Evolutionary conservation across 2,888 invertebrate species (phyloP).

Genomic region (Mythimna ferrago): DNA sequence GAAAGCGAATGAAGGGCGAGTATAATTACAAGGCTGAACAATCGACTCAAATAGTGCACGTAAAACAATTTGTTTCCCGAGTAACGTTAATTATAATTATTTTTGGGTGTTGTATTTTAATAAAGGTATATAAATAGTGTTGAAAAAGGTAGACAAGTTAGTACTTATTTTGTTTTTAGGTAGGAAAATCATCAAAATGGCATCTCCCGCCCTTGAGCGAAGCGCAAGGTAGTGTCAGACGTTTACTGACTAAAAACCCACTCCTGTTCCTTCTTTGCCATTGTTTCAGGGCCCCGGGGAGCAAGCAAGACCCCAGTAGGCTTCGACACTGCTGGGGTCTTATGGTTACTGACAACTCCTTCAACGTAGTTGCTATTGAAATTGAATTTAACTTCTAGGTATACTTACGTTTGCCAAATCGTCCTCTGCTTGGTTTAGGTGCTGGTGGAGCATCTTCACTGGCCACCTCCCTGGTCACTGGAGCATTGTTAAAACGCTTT

Average conservation of each 20-base stretch:
- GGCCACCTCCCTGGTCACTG: constrained; percentile 76
- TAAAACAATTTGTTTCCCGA: constrained; percentile 2
- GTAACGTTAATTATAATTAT: not conserved
- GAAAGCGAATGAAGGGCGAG: constrained; percentile 33
- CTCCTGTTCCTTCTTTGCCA: too few species aligned
- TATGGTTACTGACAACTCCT: too few species aligned
- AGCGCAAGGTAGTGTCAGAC: too few species aligned
- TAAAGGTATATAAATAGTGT: not conserved
- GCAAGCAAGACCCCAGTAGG: too few species aligned
- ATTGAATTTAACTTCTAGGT: not conserved
- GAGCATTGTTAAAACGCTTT: constrained; percentile 77
- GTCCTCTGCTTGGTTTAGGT: constrained; percentile 80
- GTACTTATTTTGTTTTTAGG: too few species aligned
- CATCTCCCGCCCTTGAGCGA: too few species aligned
- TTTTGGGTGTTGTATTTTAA: not conserved
- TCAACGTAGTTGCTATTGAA: not conserved
- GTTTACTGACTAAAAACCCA: too few species aligned
- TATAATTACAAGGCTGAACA: constrained; percentile 26
- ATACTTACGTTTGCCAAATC: constrained; percentile 86
- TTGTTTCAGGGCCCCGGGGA: too few species aligned
- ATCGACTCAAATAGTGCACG: constrained; percentile 10
- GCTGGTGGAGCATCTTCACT: constrained; percentile 79
- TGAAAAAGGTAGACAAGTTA: not conserved
- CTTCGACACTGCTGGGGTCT: too few species aligned
- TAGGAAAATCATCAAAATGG: too few species aligned